Percentiles rank a stretch among this genome's conserved stretches.
Evolutionary conservation across 2,888 invertebrate genomes (phyloP).

Genomic region (Cheilosia vulpina): DNA sequence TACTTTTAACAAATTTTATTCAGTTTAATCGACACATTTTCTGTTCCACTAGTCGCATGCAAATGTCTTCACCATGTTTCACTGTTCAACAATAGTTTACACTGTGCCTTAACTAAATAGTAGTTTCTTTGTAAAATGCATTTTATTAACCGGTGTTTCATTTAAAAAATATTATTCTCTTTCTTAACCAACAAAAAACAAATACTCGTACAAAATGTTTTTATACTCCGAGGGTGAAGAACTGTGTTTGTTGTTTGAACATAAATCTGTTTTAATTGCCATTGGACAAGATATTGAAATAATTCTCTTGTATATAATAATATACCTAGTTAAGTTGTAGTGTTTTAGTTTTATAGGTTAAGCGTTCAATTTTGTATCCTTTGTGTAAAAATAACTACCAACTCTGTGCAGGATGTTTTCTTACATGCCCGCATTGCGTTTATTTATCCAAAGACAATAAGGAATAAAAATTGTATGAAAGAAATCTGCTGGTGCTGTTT

Average conservation of each 20-base stretch:
- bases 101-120: neutral
- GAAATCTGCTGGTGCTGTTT: neutral
- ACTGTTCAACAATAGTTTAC: neutral
- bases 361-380: conserved; percentile 34
- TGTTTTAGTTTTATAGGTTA: conserved; percentile 19
- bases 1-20: conserved; percentile 29
- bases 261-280: conserved; percentile 2
- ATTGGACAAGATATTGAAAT: conserved; percentile 9
- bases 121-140: conserved; percentile 15
- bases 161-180: neutral
- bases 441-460: conserved; percentile 49
- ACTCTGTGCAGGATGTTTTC: conserved; percentile 8
- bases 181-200: neutral
- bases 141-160: conserved; percentile 19
- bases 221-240: neutral
- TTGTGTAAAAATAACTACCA: conserved; percentile 11
- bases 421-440: conserved; percentile 1
- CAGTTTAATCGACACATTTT: conserved; percentile 1
- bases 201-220: neutral
- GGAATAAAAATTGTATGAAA: conserved; percentile 39
- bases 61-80: conserved; percentile 3
- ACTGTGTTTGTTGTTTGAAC: neutral
- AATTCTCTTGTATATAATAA: conserved; percentile 25
- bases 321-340: conserved; percentile 28
- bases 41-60: conserved; percentile 47